Evolutionary conservation across 2,797 vertebrate genomes (phyloP).

Genomic region (Hypotaenidia philippensis): DNA sequence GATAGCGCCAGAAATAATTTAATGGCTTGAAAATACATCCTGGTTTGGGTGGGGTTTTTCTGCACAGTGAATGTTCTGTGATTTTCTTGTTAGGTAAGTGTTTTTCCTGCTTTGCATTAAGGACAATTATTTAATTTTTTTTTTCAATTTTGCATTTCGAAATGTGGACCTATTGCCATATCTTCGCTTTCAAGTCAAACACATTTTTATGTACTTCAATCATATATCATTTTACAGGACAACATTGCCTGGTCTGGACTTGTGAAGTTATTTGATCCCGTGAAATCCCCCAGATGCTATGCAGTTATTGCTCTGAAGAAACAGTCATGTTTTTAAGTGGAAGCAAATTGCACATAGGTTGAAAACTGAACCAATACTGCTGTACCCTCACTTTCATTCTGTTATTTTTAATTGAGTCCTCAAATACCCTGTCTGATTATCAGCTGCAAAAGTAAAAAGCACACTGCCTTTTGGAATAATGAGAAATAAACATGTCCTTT

Average conservation of each 20-base stretch:
- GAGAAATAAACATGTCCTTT: conserved; percentile 32
- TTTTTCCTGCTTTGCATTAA: conserved; percentile 6
- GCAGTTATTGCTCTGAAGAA: conserved; percentile 85
- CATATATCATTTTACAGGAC: conserved; percentile 78
- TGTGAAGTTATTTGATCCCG: conserved; percentile 86
- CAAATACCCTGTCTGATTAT: conserved; percentile 34
- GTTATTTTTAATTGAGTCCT: conserved; percentile 22
- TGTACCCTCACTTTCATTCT: background rate
- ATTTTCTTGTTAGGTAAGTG: background rate
- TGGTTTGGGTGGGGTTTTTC: background rate
- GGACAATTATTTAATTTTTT: background rate
- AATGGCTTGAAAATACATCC: background rate
- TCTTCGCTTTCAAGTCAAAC: conserved; percentile 35
- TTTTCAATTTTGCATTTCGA: conserved; percentile 5
- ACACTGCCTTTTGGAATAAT: background rate
- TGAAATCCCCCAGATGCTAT: conserved; percentile 86
- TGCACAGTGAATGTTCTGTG: background rate
- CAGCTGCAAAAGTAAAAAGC: conserved; percentile 2
- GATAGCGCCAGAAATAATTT: background rate
- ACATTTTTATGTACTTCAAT: conserved; percentile 46
- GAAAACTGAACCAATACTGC: conserved; percentile 10
- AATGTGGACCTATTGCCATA: background rate
- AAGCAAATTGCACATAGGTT: conserved; percentile 42
- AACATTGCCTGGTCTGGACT: conserved; percentile 81
- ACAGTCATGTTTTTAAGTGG: conserved; percentile 31